Base-by-base conservation (phyloP, 2,888 invertebrate species). In the Idaea straminata region DNA sequence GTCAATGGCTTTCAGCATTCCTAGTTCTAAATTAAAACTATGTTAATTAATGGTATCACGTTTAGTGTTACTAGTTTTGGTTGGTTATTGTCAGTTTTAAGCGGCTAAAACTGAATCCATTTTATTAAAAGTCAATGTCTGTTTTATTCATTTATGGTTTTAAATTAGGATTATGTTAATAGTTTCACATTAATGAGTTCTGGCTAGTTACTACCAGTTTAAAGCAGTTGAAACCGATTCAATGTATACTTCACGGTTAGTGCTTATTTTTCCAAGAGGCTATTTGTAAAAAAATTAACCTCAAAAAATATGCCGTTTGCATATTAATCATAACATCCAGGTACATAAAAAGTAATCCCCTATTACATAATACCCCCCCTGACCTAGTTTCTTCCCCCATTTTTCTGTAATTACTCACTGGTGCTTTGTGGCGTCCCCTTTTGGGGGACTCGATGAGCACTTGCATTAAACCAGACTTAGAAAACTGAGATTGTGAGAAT, bases 371-470 rank as follows among this genome's bases (percentile, higher is more conserved):
- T 67, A 75, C 74, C 82, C 78, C 78, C 84, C 80, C 74, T 91
- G 91, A 91, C 91, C 91, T 74, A 91, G 86, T 82, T 91, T 83
- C 86, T 77, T 71, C 88, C 89, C 47, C 90, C 86, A 88, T 89
- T 90, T 91, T 91, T 89, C 89, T 86, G 89, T 89, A 91, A 91
- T 91, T 91, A 91, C 89, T 91, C 89, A 85, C 87, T 83, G 78
- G 79, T 78, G 83, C 88, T 87, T 88, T 89, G 87, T 89, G 83
- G 81, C 80, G 81, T 74, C 82, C 85, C 87, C 87, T 47, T 47
- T 47, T 47, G 47, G 47, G 47, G 47, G 47, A 13, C 47, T 47
- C 47, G 47, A 47, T 47, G 47, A 47, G 47, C 47, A 47, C 47
- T 47, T 47, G 47, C 47, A 47, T 47, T 47, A 47, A 47, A 47